Evolutionary conservation across 2,113 vertebrate genomes (phyloP).

Genomic region (Cygnus atratus): DNA sequence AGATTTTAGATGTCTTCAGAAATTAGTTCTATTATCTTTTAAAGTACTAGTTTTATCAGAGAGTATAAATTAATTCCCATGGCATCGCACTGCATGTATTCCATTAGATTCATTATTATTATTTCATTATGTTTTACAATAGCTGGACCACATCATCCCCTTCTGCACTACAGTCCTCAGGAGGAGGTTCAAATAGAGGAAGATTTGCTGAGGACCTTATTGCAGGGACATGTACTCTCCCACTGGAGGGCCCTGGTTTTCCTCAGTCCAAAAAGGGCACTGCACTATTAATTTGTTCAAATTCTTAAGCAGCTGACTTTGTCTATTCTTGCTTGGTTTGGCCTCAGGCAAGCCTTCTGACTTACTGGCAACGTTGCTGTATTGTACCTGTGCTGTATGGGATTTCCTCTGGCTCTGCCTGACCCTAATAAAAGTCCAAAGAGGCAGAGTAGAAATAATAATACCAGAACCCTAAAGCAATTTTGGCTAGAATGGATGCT

Average conservation of each 20-base stretch:
- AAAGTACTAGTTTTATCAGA: background rate
- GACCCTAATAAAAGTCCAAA: slow-evolving; percentile 19
- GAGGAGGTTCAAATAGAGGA: background rate
- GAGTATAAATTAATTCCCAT: background rate
- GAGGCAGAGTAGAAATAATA: slow-evolving; percentile 34
- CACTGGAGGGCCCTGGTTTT: background rate
- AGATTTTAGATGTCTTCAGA: background rate
- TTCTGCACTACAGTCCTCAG: background rate
- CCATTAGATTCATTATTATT: background rate
- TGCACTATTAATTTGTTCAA: background rate
- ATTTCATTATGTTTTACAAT: background rate
- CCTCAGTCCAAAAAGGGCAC: background rate
- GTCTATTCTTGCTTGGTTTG: slow-evolving; percentile 16
- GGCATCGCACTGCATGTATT: background rate
- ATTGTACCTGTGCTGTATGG: background rate
- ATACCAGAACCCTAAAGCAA: slow-evolving; percentile 10
- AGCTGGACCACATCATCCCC: background rate
- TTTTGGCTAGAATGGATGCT: slow-evolving; percentile 5
- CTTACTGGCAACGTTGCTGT: background rate
- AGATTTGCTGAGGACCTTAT: background rate
- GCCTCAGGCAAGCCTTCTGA: slow-evolving; percentile 40
- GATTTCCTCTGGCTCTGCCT: slow-evolving; percentile 36
- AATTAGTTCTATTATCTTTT: background rate
- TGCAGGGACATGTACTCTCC: background rate
- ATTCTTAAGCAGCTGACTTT: slow-evolving; percentile 1